Conservation (phyloP, 1,140 invertebrate species). For the Eumaeus atala region DNA sequence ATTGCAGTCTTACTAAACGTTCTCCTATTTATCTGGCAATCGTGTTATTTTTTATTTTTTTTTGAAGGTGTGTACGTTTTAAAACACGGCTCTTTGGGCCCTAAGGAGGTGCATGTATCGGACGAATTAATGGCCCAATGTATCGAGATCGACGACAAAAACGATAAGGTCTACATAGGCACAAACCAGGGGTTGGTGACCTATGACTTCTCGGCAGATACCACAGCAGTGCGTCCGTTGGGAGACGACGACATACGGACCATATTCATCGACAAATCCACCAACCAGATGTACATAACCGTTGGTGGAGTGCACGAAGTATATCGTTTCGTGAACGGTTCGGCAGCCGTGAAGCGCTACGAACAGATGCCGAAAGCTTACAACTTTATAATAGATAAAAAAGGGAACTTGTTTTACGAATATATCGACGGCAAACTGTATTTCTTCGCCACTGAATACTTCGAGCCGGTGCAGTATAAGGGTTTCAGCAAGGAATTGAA, state of each 20-base stretch:
- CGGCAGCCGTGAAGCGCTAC: constrained; percentile 55
- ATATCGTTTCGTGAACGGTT: constrained; percentile 53
- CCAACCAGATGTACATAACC: constrained; percentile 63
- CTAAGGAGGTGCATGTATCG: constrained; percentile 49
- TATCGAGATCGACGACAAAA: constrained; percentile 41
- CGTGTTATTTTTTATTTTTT: too few species aligned
- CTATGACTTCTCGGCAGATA: constrained; percentile 50
- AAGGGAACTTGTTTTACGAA: constrained; percentile 61
- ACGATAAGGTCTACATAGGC: constrained; percentile 52
- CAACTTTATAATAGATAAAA: constrained; percentile 52
- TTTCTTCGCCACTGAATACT: constrained; percentile 51
- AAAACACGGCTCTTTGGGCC: constrained; percentile 54
- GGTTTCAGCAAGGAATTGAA: constrained; percentile 59
- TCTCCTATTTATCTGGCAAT: too few species aligned
- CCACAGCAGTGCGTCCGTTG: constrained; percentile 51
- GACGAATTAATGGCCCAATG: constrained; percentile 58
- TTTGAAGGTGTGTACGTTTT: constrained; percentile 46
- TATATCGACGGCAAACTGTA: constrained; percentile 60
- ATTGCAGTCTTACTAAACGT: too few species aligned
- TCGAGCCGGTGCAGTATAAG: constrained; percentile 62
- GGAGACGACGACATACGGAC: constrained; percentile 57
- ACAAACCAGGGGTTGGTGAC: constrained; percentile 58
- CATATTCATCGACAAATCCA: constrained; percentile 58
- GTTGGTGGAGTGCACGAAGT: constrained; percentile 54
- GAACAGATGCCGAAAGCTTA: constrained; percentile 60